Conservation (phyloP, 1,140 invertebrate species). For the Drosophila varians region DNA sequence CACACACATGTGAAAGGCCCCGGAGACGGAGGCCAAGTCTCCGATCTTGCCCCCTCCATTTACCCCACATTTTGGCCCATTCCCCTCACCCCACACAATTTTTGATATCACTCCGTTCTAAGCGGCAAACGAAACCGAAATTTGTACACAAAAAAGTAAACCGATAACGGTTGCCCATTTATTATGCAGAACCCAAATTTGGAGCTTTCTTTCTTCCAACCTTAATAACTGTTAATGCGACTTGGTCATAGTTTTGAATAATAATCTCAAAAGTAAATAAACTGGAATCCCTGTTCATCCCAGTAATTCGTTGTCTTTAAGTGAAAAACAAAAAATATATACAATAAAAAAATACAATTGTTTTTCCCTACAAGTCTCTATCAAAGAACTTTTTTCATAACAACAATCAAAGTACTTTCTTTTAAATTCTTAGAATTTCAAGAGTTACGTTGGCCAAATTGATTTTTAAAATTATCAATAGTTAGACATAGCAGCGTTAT, state of each 20-base stretch:
- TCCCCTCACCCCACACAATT: slow-evolving; percentile 10
- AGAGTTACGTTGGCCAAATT: background rate
- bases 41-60: background rate
- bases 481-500: background rate
- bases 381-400: background rate
- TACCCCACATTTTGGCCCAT: background rate
- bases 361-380: too few relatives aligned
- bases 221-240: slow-evolving; percentile 11
- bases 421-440: background rate
- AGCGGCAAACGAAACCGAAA: slow-evolving; percentile 52
- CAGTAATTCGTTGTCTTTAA: too few relatives aligned
- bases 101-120: slow-evolving; percentile 50
- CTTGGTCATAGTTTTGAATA: background rate
- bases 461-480: slow-evolving; percentile 15
- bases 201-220: slow-evolving; percentile 24
- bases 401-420: slow-evolving; percentile 2
- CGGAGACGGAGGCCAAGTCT: slow-evolving; percentile 10
- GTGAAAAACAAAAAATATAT: too few relatives aligned
- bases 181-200: slow-evolving; percentile 27
- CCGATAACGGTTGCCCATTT: slow-evolving; percentile 31
- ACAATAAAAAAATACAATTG: too few relatives aligned
- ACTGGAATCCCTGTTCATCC: too few relatives aligned
- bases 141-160: slow-evolving; percentile 30
- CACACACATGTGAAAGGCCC: slow-evolving; percentile 59
- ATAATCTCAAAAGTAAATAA: background rate